phyloP scores from a whole-genome alignment of 2,113 vertebrate genomes.

The Clarias gariepinus region DNA sequence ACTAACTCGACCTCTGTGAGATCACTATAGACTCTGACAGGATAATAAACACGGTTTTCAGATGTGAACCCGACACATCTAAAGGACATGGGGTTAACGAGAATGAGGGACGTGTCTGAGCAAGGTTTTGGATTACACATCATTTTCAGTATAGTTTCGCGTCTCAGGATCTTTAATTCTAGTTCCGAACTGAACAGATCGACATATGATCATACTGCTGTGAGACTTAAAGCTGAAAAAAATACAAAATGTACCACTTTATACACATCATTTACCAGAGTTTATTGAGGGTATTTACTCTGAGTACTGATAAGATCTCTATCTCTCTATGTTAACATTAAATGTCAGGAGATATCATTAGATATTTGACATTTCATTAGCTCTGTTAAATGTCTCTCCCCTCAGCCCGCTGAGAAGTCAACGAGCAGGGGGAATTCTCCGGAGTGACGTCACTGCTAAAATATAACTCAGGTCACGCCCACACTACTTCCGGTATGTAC shows the following conservation, averaged over 20 bases:
- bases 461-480: constrained; percentile 25
- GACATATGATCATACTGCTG: not conserved
- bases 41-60: too few relatives aligned
- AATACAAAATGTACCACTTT: not conserved
- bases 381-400: too few relatives aligned
- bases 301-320: not conserved
- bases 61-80: too few relatives aligned
- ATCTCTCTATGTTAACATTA: not conserved
- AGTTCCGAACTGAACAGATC: not conserved
- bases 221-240: too few relatives aligned
- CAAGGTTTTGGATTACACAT: too few relatives aligned
- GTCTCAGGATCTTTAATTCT: not conserved
- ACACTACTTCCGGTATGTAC: not conserved
- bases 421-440: not conserved
- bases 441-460: not conserved
- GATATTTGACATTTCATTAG: not conserved
- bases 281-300: not conserved
- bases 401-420: not conserved
- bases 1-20: too few relatives aligned
- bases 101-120: too few relatives aligned
- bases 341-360: not conserved
- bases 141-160: not conserved
- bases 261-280: not conserved
- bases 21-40: too few relatives aligned
- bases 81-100: too few relatives aligned